Evolutionary conservation across 1,140 invertebrate species (phyloP).

Genomic region (Danaus melanippus): DNA sequence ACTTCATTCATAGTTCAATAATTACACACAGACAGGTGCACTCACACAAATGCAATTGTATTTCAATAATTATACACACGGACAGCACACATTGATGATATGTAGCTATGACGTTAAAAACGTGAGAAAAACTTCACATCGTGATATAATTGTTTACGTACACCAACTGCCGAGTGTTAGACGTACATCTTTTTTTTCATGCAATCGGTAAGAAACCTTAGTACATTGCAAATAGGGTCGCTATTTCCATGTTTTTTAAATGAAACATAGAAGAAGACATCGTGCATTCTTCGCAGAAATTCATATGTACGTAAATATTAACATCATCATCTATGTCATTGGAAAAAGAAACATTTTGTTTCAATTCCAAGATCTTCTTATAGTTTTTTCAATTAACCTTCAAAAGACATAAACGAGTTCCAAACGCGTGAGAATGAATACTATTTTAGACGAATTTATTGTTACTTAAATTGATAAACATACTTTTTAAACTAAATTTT

Average conservation of each 20-base stretch:
- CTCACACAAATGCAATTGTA: conserved; percentile 9
- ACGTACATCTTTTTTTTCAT: conserved; percentile 17
- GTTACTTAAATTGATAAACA: too few relatives aligned
- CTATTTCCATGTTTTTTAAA: too few relatives aligned
- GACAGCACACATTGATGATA: conserved; percentile 16
- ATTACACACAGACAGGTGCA: conserved; percentile 19
- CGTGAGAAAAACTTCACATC: conserved; percentile 40
- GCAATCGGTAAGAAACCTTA: too few relatives aligned
- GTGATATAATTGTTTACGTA: conserved; percentile 49
- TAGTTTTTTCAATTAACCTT: too few relatives aligned
- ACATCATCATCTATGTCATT: conserved; percentile 5
- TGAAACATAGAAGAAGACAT: too few relatives aligned
- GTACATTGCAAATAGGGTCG: too few relatives aligned
- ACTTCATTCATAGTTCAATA: conserved; percentile 41
- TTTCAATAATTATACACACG: conserved; percentile 3
- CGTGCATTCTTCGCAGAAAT: conserved; percentile 20
- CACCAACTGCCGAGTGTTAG: conserved; percentile 16
- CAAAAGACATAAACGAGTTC: conserved; percentile 40
- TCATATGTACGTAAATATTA: conserved; percentile 19
- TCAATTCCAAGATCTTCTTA: too few relatives aligned
- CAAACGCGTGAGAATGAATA: not conserved
- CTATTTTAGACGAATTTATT: too few relatives aligned
- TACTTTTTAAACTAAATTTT: too few relatives aligned
- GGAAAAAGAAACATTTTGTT: too few relatives aligned
- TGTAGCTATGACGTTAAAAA: conserved; percentile 25